These are phyloP conservation scores for Bufotes viridis DNA, from an alignment of 2,797 vertebrate genomes.

Conservation along the genomic window DNA sequence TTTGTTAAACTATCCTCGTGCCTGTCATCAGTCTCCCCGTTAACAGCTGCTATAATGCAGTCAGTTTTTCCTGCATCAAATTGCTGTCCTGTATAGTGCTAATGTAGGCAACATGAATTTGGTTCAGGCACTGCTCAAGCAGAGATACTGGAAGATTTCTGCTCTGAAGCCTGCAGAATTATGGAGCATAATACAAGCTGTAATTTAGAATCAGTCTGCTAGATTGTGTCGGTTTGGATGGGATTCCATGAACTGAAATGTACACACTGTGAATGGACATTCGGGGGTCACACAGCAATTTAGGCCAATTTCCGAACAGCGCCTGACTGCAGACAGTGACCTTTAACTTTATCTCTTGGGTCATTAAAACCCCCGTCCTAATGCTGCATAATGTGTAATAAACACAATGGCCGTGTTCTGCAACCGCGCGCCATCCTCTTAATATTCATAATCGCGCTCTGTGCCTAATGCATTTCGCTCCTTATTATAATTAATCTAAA, in stretches of 20 bases:
- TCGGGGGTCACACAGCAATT: not conserved
- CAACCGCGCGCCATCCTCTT: not conserved
- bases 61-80: too few species aligned
- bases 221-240: not conserved
- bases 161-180: too few species aligned
- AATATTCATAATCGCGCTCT: constrained; percentile 31
- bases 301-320: not conserved
- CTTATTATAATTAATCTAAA: constrained; percentile 54
- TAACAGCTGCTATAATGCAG: too few species aligned
- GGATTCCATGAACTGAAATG: not conserved
- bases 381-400: not conserved
- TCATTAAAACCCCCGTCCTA: not conserved
- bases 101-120: too few species aligned
- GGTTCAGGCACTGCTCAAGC: too few species aligned
- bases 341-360: not conserved
- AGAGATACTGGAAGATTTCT: too few species aligned
- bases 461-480: constrained; percentile 48
- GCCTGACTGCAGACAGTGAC: not conserved
- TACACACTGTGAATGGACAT: not conserved
- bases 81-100: too few species aligned
- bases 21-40: too few species aligned
- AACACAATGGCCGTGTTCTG: not conserved
- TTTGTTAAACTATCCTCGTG: too few species aligned
- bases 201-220: too few species aligned
- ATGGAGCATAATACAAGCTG: too few species aligned